These are phyloP conservation scores for Triops cancriformis DNA, from an alignment of 1,140 invertebrate species.

Conservation along the genomic window DNA sequence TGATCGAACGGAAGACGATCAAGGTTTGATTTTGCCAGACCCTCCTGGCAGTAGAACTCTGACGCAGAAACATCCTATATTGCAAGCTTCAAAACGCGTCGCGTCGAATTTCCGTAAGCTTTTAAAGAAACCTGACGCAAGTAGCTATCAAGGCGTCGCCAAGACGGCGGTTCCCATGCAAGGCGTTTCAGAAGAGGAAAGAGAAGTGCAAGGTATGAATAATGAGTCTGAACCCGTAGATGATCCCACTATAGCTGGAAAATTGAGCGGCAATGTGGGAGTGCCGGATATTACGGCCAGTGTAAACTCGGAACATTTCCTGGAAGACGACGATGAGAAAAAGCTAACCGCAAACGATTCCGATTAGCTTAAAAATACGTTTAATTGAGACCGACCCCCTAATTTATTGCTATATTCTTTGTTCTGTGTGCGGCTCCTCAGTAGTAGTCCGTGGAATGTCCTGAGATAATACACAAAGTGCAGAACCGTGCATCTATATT, in stretches of 20 bases:
- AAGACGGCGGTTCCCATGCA: not conserved
- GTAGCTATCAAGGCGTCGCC: not conserved
- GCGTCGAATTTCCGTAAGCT: conserved; percentile 9
- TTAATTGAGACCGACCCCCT: not conserved
- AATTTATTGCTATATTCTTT: not conserved
- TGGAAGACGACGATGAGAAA: not conserved
- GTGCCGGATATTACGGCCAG: not conserved
- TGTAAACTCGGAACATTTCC: not conserved
- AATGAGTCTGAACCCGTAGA: not conserved
- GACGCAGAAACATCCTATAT: not conserved
- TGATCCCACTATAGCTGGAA: not conserved
- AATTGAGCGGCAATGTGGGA: not conserved
- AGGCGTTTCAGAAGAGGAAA: not conserved
- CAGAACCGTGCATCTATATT: not conserved
- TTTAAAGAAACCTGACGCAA: not conserved
- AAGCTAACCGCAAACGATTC: not conserved
- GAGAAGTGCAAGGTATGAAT: not conserved
- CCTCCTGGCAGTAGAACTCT: not conserved
- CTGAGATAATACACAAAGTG: not conserved
- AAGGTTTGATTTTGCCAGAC: not conserved
- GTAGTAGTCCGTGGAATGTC: not conserved
- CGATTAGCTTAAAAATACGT: not conserved
- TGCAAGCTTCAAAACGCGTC: not conserved
- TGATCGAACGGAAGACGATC: not conserved
- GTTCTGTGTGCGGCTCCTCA: not conserved